Base-by-base conservation (phyloP, 2,797 vertebrate genomes). In the Gymnothorax reevesii region DNA sequence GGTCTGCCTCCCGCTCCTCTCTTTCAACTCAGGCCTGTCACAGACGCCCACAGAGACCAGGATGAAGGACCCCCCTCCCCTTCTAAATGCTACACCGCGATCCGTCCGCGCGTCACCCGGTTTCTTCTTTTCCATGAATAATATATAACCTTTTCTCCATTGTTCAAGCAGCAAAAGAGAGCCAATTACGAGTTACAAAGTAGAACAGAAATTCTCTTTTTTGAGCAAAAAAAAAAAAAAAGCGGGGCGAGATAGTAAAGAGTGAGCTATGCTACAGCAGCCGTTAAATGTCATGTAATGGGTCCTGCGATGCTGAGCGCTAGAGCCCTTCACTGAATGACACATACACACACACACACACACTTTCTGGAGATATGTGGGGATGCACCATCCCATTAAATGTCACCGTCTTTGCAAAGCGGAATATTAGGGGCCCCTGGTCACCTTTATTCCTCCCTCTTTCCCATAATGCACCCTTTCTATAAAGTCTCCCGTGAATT, bases 281-380 rank as follows among this genome's bases (percentile, higher is more conserved):
- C 88, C 88, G 90, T 89, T 92, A 94, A 91, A 91, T 92, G 92
- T 90, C 92, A 92, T 84, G 88, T 90, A 92, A 93, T 86, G 86
- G 89, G 84, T 87, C 85, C 64, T 0, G 90, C 94, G 92, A 94
- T 93, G 88, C 89, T 92, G 9, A 1, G 69, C 10, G 25, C 85
- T 87, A 90, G 87, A 49, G 80, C 27, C 71, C 82, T 3, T 82
- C 60, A 25, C 84, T 91, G 86, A 85, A 83, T 86, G 64, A 86
- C 82, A 90, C 33, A 42, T 42, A 42, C 33, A 42, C 33, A 42
- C 33, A 86, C 87, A 52, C 89, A 86, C 75, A 87, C 7, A 49
- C 71, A 89, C 90, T 89, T 84, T 75, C 88, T 85, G 62, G 86
- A 84, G 90, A 90, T 86, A 91, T 90, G 33, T 27, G 64, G 86